These are phyloP conservation scores for Drosophila longiperda DNA, from an alignment of 2,888 invertebrate genomes.

Conservation along the genomic window DNA sequence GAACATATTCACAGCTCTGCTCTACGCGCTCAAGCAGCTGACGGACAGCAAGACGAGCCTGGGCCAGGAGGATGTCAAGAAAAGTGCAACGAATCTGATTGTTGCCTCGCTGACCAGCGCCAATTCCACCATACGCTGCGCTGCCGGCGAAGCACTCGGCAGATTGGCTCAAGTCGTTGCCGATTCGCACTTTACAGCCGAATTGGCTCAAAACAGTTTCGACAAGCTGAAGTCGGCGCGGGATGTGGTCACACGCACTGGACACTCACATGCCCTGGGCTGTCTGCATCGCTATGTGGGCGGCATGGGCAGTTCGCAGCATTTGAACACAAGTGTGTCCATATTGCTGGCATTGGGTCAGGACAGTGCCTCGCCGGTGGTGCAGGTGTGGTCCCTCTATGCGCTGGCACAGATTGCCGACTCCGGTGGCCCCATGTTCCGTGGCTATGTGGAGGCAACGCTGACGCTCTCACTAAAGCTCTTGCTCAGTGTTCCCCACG, in stretches of 20 bases:
- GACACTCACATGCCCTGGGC: constrained; percentile 96
- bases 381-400: constrained; percentile 99
- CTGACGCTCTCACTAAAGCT: constrained; percentile 95
- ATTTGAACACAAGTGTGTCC: constrained; percentile 96
- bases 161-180: constrained; percentile 95
- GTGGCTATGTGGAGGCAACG: constrained; percentile 97
- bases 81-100: constrained; percentile 92
- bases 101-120: constrained; percentile 91
- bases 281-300: constrained; percentile 98
- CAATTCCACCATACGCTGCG: constrained; percentile 94
- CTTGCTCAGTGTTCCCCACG: constrained; percentile 94
- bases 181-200: constrained; percentile 94
- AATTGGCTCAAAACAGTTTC: constrained; percentile 95
- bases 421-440: constrained; percentile 99
- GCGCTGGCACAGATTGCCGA: constrained; percentile 97
- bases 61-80: constrained; percentile 95
- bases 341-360: constrained; percentile 97
- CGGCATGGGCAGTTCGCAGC: constrained; percentile 97
- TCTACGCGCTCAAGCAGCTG: constrained; percentile 94
- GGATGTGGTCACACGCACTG: constrained; percentile 94
- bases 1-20: constrained; percentile 97
- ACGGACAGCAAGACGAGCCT: constrained; percentile 94
- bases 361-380: constrained; percentile 95
- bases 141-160: constrained; percentile 97
- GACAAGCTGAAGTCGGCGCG: constrained; percentile 94